phyloP scores from a whole-genome alignment of 2,797 vertebrate genomes.

The Poeciliopsis infans region DNA sequence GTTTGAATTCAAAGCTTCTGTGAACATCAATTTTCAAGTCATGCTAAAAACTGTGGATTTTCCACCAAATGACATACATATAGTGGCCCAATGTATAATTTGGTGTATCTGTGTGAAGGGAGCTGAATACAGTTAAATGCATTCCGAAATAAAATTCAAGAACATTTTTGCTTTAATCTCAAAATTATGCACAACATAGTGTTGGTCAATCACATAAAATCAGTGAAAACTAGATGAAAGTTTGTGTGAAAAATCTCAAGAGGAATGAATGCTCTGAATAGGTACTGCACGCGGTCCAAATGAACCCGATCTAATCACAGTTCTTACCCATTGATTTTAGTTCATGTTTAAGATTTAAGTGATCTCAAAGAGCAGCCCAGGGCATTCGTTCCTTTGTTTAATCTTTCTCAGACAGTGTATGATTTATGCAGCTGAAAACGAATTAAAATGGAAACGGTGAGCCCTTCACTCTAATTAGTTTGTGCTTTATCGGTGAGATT shows the following conservation, averaged over 20 bases:
- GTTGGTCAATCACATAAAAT: background rate
- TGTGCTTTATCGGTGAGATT: slow-evolving; percentile 57
- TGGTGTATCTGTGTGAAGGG: background rate
- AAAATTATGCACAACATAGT: background rate
- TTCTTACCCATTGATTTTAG: slow-evolving; percentile 51
- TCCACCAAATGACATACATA: background rate
- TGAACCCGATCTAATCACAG: slow-evolving; percentile 51
- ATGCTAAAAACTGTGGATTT: background rate
- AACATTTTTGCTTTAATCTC: background rate
- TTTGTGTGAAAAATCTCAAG: background rate
- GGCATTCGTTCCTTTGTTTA: slow-evolving; percentile 47
- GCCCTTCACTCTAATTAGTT: slow-evolving; percentile 67
- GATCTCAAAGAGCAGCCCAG: slow-evolving; percentile 34
- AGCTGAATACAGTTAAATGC: background rate
- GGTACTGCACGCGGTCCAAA: slow-evolving; percentile 5
- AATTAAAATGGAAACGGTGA: slow-evolving; percentile 71
- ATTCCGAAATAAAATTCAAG: background rate
- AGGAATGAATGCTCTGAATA: background rate
- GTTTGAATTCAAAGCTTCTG: background rate
- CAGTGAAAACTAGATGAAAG: background rate
- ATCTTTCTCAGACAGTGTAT: slow-evolving; percentile 59
- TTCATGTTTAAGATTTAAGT: slow-evolving; percentile 48
- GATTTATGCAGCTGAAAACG: slow-evolving; percentile 53
- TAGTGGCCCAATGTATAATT: background rate
- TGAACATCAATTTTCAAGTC: background rate